Evolutionary conservation across 2,797 vertebrate species (phyloP), one percentile per base, ranked within the genome.

Genomic region (Lateolabrax maculatus): DNA sequence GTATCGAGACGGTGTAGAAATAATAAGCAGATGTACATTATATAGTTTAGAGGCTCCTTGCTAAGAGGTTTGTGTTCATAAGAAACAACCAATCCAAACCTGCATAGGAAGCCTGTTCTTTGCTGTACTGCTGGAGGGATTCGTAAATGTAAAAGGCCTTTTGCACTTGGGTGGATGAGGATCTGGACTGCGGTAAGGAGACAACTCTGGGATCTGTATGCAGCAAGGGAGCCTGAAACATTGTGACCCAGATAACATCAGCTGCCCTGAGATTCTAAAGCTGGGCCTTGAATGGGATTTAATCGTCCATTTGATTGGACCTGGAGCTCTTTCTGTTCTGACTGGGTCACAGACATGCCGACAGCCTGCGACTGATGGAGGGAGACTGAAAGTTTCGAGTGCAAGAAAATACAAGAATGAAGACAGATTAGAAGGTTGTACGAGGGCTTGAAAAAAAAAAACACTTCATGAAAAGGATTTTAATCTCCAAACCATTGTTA

Each of bases 261-360:
- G 53, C 52, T 34, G 69, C 63, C 46, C 58, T 52, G 41, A 74
- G 78, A 79, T 86, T 79, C 78, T 76, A 63, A 75, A 70, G 77
- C 70, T 55, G 58, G 8, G 12, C 63, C 57, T 75, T 76, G 77
- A 79, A 71, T 63, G 67, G 69, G 63, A 75, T 84, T 83, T 71
- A 84, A 88, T 80, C 13, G 19, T 27, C 71, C 55, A 56, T 77
- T 83, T 84, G 77, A 90, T 86, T 88, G 79, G 75, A 75, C 71
- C 49, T 9, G 56, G 7, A 72, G 72, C 75, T 82, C 6, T 79
- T 77, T 75, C 55, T 37, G 71, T 27, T 76, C 71, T 18, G 73
- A 72, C 70, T 5, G 53, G 25, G 73, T 51, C 52, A n/a, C 25
- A 15, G 57, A 34, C 36, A 18, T 65, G 43, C 48, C 3, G 29